Percentiles rank a stretch among this genome's conserved stretches.
Conservation (phyloP, 2,113 vertebrate genomes). For the Trichomycterus rosablanca region DNA sequence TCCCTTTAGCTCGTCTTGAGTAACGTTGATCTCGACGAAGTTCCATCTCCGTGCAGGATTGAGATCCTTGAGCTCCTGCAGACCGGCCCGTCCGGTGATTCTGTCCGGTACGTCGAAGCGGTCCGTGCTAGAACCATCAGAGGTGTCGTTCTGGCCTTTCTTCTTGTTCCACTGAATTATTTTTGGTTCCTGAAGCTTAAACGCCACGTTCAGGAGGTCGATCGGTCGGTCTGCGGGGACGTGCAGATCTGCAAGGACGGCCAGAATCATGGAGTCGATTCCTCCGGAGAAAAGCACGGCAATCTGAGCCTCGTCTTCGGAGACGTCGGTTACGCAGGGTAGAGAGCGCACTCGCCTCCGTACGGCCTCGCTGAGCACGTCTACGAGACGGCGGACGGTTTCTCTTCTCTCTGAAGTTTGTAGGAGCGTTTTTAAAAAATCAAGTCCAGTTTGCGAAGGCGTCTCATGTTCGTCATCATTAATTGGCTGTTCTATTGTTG, state of each 20-base stretch:
- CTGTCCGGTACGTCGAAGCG: slow-evolving; percentile 81
- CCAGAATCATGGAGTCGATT: slow-evolving; percentile 87
- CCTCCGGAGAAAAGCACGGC: slow-evolving; percentile 93
- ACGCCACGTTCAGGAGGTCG: slow-evolving; percentile 94
- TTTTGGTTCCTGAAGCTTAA: slow-evolving; percentile 63
- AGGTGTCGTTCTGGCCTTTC: slow-evolving; percentile 25
- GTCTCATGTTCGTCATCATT: slow-evolving; percentile 9
- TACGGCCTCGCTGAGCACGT: slow-evolving; percentile 75
- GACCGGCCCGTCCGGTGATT: slow-evolving; percentile 78
- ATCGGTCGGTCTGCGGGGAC: slow-evolving; percentile 76
- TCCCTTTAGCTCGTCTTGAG: slow-evolving; percentile 76
- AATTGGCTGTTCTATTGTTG: slow-evolving; percentile 37
- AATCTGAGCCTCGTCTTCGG: slow-evolving; percentile 55
- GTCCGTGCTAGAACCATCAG: neutral
- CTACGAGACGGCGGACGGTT: slow-evolving; percentile 64
- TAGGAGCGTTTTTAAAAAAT: slow-evolving; percentile 68
- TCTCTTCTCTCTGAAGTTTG: slow-evolving; percentile 48
- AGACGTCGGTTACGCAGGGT: neutral
- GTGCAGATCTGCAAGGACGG: slow-evolving; percentile 79
- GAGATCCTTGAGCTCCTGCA: slow-evolving; percentile 74
- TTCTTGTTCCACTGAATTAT: slow-evolving; percentile 40
- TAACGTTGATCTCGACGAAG: slow-evolving; percentile 89
- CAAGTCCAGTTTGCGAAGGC: slow-evolving; percentile 22
- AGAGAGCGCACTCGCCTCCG: slow-evolving; percentile 73
- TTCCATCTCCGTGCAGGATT: slow-evolving; percentile 83